Percentiles rank a stretch among this genome's conserved stretches.
Evolutionary conservation across 2,113 vertebrate genomes (phyloP).

Genomic region (Poecilia latipinna): DNA sequence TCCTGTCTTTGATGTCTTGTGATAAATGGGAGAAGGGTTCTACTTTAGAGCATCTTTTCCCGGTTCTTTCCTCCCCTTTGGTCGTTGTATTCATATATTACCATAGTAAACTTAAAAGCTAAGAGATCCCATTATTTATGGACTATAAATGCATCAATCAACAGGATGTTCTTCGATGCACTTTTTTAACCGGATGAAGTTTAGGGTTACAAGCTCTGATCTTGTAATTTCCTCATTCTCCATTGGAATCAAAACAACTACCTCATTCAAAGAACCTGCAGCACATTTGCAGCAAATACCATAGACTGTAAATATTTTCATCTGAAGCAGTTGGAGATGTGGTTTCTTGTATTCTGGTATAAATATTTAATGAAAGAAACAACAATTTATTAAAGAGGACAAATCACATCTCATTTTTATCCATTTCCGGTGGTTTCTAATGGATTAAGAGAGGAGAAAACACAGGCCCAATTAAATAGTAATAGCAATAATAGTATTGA

Average conservation of each 20-base stretch:
- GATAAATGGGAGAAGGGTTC: constrained; percentile 39
- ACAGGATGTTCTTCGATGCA: not conserved
- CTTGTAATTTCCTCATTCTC: not conserved
- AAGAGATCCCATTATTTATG: not conserved
- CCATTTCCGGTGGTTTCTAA: too few species aligned
- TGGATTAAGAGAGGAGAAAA: not conserved
- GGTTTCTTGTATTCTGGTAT: not conserved
- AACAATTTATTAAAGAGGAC: not conserved
- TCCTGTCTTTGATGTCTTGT: constrained; percentile 42
- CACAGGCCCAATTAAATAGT: not conserved
- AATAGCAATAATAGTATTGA: not conserved
- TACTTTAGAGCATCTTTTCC: constrained; percentile 3
- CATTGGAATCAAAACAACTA: not conserved
- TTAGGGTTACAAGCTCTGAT: not conserved
- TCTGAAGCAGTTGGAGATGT: not conserved
- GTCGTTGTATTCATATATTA: not conserved
- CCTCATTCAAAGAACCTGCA: too few species aligned
- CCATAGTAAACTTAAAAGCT: not conserved
- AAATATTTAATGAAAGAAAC: not conserved
- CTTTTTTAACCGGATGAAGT: not conserved
- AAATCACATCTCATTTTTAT: not conserved
- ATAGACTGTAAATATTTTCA: not conserved
- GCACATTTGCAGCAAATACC: too few species aligned
- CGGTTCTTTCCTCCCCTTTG: not conserved
- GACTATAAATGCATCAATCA: not conserved